phyloP scores from a whole-genome alignment of 1,140 invertebrate species.

The Calliopsis andreniformis region DNA sequence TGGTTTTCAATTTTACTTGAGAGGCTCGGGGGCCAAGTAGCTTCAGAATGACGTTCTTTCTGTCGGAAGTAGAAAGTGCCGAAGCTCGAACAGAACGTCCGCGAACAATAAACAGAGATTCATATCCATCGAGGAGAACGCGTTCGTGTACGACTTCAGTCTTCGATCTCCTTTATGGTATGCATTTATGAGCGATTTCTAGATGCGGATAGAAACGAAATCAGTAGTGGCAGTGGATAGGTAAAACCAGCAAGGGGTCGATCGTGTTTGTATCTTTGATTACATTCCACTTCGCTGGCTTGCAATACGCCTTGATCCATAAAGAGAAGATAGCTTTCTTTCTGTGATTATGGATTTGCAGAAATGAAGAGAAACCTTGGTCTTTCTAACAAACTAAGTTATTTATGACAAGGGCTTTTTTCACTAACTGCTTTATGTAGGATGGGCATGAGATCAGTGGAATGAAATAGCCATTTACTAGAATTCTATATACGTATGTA shows the following conservation, averaged over 20 bases:
- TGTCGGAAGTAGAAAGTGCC: not conserved
- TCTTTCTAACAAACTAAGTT: too few species aligned
- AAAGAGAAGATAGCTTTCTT: not conserved
- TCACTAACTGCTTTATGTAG: too few species aligned
- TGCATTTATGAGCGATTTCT: not conserved
- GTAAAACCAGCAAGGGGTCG: not conserved
- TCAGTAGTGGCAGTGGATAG: not conserved
- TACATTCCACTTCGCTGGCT: not conserved
- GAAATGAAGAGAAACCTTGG: too few species aligned
- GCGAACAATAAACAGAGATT: not conserved
- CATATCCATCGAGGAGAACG: not conserved
- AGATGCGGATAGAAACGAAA: constrained; percentile 8
- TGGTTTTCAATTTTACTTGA: not conserved
- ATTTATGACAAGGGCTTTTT: too few species aligned
- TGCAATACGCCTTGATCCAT: not conserved
- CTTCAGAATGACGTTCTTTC: not conserved
- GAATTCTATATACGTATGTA: too few species aligned
- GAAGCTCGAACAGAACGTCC: not conserved
- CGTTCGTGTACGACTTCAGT: not conserved
- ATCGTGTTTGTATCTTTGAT: not conserved
- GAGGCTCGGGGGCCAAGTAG: not conserved
- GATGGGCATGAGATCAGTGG: too few species aligned
- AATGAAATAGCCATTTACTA: too few species aligned
- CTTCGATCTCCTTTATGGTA: not conserved
- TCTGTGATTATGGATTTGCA: not conserved